A percentile compares a stretch with the other conserved stretches of the same genome.
phyloP scores from a whole-genome alignment of 2,113 vertebrate species.

The Ondatra zibethicus region DNA sequence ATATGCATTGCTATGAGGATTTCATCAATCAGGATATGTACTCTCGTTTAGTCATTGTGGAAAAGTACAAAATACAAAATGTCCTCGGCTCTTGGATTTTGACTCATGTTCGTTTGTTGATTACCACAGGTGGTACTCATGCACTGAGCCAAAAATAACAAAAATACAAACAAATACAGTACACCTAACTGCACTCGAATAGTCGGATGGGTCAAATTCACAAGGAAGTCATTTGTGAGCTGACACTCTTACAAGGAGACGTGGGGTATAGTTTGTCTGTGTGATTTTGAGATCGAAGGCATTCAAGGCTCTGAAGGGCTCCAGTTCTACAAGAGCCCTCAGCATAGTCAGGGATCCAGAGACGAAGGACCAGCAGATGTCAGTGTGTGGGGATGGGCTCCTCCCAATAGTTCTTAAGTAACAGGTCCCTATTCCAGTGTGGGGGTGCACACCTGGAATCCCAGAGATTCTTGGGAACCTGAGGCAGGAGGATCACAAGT shows the following conservation, averaged over 20 bases:
- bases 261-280: not conserved
- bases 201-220: not conserved
- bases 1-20: not conserved
- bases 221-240: not conserved
- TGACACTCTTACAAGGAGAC: not conserved
- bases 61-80: conserved; percentile 10
- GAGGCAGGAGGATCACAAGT: not conserved
- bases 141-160: not conserved
- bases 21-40: not conserved
- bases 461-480: not conserved
- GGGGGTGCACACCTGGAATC: not conserved
- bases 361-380: not conserved
- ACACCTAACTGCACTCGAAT: not conserved
- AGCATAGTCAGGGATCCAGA: not conserved
- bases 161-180: not conserved
- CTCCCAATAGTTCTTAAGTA: not conserved
- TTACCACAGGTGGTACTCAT: not conserved
- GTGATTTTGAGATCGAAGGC: not conserved
- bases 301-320: not conserved
- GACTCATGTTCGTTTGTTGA: not conserved
- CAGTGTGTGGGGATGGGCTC: not conserved
- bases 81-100: not conserved
- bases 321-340: not conserved
- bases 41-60: not conserved
- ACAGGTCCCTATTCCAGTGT: not conserved